Conservation (phyloP, 2,888 invertebrate species). For the Pyrochroa serraticornis region DNA sequence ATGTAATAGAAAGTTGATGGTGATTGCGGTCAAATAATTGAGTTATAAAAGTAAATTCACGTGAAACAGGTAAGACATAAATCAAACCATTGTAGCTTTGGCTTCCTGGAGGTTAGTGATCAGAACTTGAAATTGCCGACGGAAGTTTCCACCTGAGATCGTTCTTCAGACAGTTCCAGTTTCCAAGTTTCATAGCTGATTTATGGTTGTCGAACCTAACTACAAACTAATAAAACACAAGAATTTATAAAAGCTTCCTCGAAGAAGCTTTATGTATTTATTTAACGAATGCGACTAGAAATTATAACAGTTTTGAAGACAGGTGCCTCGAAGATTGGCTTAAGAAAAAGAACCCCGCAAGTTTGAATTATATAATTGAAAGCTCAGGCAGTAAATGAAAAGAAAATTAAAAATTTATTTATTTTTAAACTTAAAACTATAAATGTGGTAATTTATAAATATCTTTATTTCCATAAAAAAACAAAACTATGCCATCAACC, state of each 20-base stretch:
- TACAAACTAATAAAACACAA: constrained; percentile 23
- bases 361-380: no score
- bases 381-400: no score
- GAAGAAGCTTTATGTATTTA: not conserved
- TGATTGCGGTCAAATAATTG: not conserved
- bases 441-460: no score
- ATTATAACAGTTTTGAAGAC: not conserved
- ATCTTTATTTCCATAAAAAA: no score
- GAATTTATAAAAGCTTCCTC: constrained; percentile 10
- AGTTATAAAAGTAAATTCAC: constrained; percentile 4
- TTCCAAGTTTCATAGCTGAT: constrained; percentile 23
- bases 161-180: constrained; percentile 18
- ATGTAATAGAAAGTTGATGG: no score
- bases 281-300: not conserved
- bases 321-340: no score
- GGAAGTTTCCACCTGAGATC: constrained; percentile 26
- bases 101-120: constrained; percentile 13
- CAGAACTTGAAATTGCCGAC: constrained; percentile 19
- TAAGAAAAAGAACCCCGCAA: no score
- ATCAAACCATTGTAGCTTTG: constrained; percentile 12
- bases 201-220: constrained; percentile 13
- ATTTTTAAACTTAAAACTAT: no score
- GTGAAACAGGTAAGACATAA: constrained; percentile 7
- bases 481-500: no score
- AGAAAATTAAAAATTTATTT: no score